Evolutionary conservation across 2,113 vertebrate species (phyloP).

Genomic region (Cathartes aura): DNA sequence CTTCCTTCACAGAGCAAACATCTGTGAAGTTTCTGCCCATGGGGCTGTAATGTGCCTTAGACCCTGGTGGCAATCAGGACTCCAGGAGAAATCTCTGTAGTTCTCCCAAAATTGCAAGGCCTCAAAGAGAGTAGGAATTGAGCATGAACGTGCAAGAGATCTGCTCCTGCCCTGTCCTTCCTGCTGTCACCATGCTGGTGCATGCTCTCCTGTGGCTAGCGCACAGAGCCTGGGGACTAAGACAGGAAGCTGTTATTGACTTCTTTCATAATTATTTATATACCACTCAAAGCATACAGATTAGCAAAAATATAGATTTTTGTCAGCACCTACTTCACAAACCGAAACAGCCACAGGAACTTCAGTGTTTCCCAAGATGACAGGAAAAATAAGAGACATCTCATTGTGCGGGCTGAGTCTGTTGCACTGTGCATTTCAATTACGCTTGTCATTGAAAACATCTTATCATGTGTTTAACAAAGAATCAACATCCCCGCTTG

Average conservation of each 20-base stretch:
- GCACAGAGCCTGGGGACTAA: background rate
- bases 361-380: background rate
- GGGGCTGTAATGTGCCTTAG: fast-evolving
- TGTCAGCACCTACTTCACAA: fast-evolving
- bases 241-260: background rate
- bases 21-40: background rate
- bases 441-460: background rate
- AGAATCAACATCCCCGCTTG: background rate
- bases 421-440: background rate
- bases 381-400: background rate
- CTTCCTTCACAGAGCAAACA: background rate
- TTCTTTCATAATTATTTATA: background rate
- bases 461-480: background rate
- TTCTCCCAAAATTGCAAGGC: background rate
- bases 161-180: background rate
- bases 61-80: background rate
- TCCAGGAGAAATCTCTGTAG: background rate
- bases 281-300: background rate
- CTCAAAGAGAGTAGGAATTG: background rate
- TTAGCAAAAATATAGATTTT: background rate
- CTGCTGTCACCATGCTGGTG: background rate
- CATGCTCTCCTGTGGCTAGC: fast-evolving
- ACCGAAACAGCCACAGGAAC: background rate
- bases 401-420: background rate
- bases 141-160: background rate